Percentiles rank a stretch among this genome's conserved stretches.
Conservation (phyloP, 2,113 vertebrate species). For the Tachuris rubrigastra region DNA sequence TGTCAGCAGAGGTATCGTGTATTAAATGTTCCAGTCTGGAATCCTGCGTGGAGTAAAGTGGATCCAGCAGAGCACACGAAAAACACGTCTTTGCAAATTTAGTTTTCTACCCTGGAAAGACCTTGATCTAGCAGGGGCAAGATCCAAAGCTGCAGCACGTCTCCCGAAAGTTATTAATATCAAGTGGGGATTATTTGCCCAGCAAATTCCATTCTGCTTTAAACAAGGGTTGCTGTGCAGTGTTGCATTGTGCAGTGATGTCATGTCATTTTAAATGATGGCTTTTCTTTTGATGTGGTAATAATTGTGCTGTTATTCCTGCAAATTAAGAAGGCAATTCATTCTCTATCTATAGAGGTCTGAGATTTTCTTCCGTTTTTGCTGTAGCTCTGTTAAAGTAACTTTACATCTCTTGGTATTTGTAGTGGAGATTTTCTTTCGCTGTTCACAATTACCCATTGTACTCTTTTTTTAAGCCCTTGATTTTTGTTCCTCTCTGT, state of each 20-base stretch:
- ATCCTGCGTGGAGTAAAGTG: neutral
- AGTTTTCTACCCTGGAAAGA: neutral
- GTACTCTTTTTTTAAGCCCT: conserved; percentile 39
- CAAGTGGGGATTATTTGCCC: conserved; percentile 26
- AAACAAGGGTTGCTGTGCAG: conserved; percentile 13
- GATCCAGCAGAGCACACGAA: neutral
- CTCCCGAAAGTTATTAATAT: conserved; percentile 23
- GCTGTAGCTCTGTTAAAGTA: neutral
- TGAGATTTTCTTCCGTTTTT: conserved; percentile 24
- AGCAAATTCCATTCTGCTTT: neutral
- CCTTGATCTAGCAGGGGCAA: neutral
- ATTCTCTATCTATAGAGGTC: neutral
- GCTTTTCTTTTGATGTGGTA: conserved; percentile 41
- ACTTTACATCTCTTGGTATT: neutral
- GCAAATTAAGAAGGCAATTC: conserved; percentile 22
- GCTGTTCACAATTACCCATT: conserved; percentile 39
- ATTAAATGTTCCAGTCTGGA: neutral
- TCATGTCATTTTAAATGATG: conserved; percentile 34
- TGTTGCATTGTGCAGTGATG: conserved; percentile 12
- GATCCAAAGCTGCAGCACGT: neutral
- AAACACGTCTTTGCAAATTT: neutral
- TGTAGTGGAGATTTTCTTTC: conserved; percentile 44
- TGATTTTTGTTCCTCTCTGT: neutral
- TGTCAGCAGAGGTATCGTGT: neutral
- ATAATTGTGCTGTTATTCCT: conserved; percentile 25